phyloP scores from a whole-genome alignment of 2,888 invertebrate genomes.

The Thalpophila matura region DNA sequence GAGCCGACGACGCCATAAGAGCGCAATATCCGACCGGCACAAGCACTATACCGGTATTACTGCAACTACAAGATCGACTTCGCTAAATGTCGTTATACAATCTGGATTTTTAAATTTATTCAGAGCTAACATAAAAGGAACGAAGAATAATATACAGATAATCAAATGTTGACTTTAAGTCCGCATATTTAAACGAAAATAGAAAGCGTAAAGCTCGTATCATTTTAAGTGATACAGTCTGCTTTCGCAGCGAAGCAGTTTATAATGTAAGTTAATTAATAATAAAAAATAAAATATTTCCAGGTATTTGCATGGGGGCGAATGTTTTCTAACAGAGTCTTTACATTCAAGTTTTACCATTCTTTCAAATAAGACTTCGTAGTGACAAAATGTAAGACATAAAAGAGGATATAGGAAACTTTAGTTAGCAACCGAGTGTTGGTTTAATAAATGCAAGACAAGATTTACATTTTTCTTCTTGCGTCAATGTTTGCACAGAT shows the following conservation, averaged over 20 bases:
- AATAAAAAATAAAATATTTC: constrained; percentile 52
- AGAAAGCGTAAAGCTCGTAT: constrained; percentile 26
- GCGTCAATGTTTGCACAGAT: constrained; percentile 18
- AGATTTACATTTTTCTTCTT: constrained; percentile 30
- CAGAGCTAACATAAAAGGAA: constrained; percentile 16
- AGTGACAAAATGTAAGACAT: constrained; percentile 12
- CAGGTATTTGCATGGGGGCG: constrained; percentile 58
- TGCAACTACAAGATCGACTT: constrained; percentile 48
- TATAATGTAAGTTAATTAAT: constrained; percentile 63
- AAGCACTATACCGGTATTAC: constrained; percentile 57
- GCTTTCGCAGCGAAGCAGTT: constrained; percentile 42
- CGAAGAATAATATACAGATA: constrained; percentile 10
- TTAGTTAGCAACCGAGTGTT: constrained; percentile 8
- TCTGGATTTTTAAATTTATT: constrained; percentile 29
- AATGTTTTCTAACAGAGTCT: constrained; percentile 45
- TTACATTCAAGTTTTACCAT: constrained; percentile 38
- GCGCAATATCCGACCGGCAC: constrained; percentile 86
- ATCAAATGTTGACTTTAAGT: constrained; percentile 11
- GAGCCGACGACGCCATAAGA: constrained; percentile 81
- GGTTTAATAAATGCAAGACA: constrained; percentile 16
- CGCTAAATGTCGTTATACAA: constrained; percentile 41
- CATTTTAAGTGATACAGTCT: constrained; percentile 10
- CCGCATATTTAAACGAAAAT: constrained; percentile 21
- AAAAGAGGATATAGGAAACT: constrained; percentile 10
- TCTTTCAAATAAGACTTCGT: constrained; percentile 22